phyloP scores from a whole-genome alignment of 2,888 invertebrate genomes.

The Andrena dorsata region DNA sequence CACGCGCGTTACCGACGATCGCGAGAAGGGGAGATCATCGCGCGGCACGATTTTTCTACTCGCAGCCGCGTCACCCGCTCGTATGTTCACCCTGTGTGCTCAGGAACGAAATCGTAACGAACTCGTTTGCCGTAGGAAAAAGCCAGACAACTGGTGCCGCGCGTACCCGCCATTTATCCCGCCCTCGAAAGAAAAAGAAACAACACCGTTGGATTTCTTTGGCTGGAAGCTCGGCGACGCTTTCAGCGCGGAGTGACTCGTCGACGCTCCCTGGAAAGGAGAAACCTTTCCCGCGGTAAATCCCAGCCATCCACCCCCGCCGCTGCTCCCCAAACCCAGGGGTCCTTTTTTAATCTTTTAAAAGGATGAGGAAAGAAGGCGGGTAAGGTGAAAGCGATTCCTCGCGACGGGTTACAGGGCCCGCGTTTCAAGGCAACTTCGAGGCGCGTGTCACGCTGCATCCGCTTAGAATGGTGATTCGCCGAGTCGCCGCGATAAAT shows the following conservation, averaged over 20 bases:
- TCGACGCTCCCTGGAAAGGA: constrained; percentile 35
- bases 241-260: constrained; percentile 41
- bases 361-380: constrained; percentile 67
- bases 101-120: constrained; percentile 23
- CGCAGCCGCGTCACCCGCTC: too few relatives aligned
- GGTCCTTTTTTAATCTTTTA: constrained; percentile 72
- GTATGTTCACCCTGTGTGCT: too few relatives aligned
- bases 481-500: background rate
- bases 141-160: constrained; percentile 12
- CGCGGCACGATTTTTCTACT: too few relatives aligned
- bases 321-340: constrained; percentile 2
- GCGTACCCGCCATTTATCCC: constrained; percentile 50
- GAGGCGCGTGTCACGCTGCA: constrained; percentile 10
- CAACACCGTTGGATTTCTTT: constrained; percentile 56
- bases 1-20: background rate
- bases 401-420: constrained; percentile 45
- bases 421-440: constrained; percentile 31
- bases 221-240: constrained; percentile 22
- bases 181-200: constrained; percentile 65
- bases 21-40: background rate
- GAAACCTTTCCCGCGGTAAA: constrained; percentile 63
- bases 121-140: constrained; percentile 13
- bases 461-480: constrained; percentile 35
- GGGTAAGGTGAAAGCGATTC: constrained; percentile 37
- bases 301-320: constrained; percentile 58